Evolutionary conservation across 2,797 vertebrate species (phyloP).

Genomic region (Scyliorhinus canicula): DNA sequence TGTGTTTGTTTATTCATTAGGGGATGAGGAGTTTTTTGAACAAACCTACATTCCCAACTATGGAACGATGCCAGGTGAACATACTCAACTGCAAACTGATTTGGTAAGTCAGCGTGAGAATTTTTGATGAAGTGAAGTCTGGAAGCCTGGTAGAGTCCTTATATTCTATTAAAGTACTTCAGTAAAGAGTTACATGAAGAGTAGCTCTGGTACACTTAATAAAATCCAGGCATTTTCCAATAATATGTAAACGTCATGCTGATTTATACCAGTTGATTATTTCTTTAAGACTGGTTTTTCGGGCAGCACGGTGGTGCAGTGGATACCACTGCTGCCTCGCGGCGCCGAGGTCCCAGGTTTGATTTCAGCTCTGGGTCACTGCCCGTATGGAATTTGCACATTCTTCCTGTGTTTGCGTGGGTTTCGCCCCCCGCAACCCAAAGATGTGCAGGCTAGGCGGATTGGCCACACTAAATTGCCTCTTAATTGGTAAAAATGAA

Average conservation of each 20-base stretch:
- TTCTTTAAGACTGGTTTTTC: not conserved
- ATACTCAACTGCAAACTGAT: not conserved
- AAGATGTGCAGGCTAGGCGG: too few relatives aligned
- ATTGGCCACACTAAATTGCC: too few relatives aligned
- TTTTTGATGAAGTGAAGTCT: not conserved
- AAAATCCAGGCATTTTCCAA: not conserved
- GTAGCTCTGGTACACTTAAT: not conserved
- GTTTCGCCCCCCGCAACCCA: too few relatives aligned
- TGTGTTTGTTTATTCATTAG: not conserved
- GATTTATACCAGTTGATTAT: not conserved
- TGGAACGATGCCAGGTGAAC: not conserved
- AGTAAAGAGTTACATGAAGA: not conserved
- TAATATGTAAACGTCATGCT: not conserved
- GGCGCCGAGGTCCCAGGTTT: too few relatives aligned
- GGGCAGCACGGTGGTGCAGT: too few relatives aligned
- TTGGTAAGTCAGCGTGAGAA: not conserved
- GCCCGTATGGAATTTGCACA: too few relatives aligned
- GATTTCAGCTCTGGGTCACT: too few relatives aligned
- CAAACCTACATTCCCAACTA: slow-evolving; percentile 27
- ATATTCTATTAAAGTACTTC: not conserved
- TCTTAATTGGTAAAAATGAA: too few relatives aligned
- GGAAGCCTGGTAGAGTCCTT: not conserved
- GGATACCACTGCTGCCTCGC: too few relatives aligned
- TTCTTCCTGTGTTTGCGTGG: too few relatives aligned
- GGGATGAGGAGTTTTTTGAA: slow-evolving; percentile 3